Evolutionary conservation across 2,797 vertebrate species (phyloP), one percentile per base, ranked within the genome.

Genomic region (Poecilia velifera): DNA sequence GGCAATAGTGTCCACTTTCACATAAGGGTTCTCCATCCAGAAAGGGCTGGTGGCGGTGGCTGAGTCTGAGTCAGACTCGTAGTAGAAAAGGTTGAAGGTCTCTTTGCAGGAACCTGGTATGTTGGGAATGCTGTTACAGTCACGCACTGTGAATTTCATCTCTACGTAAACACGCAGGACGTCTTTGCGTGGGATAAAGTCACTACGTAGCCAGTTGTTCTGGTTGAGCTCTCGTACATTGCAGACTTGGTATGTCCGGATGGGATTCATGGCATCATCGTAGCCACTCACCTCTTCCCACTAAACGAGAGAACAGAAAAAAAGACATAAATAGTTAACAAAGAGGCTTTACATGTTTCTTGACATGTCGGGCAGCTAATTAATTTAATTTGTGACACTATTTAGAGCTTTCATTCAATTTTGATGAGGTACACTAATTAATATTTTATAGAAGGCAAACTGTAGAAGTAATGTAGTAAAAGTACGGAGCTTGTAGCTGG

Each of bases 231-330:
- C 96, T 0, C 89, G 96, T 22, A 99, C 97, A 0, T 99, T 99
- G 90, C 98, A 99, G 70, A 99, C 98, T 96, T 99, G 98, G 91
- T 99, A 99, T 0, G 98, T 99, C 93, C 98, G 95, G 92, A 99
- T 99, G 46, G 98, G 98, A 93, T 99, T 99, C 97, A 98, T 98
- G 86, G 96, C 96, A 74, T 99, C 98, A 0, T 99, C 98, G 0
- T 99, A 99, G 73, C 98, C 98, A 0, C 98, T 99, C 87, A 99
- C 98, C 91, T 99, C 98, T 93, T 99, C 98, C 98, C 98, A 99
- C 98, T 99, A 94, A 0, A 77, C 7, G 81, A 86, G 1, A 6
- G n/a, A 90, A 72, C 10, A 78, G 66, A 77, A 70, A 18, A 45
- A 90, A 5, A 78, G 53, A 89, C 16, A 86, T 71, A 41, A 80